A percentile compares a stretch with the other conserved stretches of the same genome.
Conservation (phyloP, 2,113 vertebrate species). For the Aegotheles bennettii region DNA sequence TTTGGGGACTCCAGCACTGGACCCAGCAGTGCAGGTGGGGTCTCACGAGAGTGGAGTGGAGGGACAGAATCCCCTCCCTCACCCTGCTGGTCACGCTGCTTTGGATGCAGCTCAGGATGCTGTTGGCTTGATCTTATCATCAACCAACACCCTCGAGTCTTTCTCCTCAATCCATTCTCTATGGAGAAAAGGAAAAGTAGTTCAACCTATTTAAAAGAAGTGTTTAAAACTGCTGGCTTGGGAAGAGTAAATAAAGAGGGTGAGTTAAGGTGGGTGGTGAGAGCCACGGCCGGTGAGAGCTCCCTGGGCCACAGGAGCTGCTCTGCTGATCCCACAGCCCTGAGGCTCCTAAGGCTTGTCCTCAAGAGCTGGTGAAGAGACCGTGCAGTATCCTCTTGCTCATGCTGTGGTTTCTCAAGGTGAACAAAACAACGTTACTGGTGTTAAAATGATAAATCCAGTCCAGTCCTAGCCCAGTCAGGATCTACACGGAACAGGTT, state of each 20-base stretch:
- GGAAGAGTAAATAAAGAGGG: background rate
- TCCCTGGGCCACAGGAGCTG: background rate
- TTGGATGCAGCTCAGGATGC: too few species aligned
- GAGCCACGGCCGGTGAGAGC: background rate
- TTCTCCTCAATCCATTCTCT: too few species aligned
- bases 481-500: slow-evolving; percentile 5
- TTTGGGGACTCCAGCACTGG: too few species aligned
- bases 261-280: background rate
- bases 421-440: slow-evolving; percentile 1
- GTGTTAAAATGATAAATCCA: slow-evolving; percentile 18
- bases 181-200: too few species aligned
- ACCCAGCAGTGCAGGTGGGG: too few species aligned
- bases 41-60: too few species aligned
- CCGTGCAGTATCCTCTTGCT: background rate
- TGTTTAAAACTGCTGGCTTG: background rate
- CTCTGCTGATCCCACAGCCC: fast-evolving
- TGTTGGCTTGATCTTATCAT: too few species aligned
- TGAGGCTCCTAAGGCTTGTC: background rate
- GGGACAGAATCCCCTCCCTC: too few species aligned
- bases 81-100: too few species aligned
- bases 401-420: background rate
- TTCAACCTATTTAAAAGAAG: background rate
- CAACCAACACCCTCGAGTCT: too few species aligned
- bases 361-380: background rate
- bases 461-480: background rate